A percentile compares a stretch with the other conserved stretches of the same genome.
Conservation (phyloP, 2,797 vertebrate species). For the Phyllotis vaccarum region DNA sequence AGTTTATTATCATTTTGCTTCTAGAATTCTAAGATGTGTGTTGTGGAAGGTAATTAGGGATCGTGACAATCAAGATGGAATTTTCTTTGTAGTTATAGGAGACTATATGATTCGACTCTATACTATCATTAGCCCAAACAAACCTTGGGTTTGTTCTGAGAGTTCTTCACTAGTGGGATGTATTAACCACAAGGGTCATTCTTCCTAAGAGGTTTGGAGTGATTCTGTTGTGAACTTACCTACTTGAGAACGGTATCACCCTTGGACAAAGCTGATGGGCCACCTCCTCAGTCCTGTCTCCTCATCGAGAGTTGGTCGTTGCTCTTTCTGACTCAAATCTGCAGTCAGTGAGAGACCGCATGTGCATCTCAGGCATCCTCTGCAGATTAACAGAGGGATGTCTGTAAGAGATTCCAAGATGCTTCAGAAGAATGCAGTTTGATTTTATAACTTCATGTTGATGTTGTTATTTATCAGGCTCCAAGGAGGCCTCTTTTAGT, state of each 20-base stretch:
- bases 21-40: constrained; percentile 9
- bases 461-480: constrained; percentile 79
- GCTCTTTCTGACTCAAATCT: not conserved
- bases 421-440: constrained; percentile 52
- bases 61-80: not conserved
- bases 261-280: not conserved
- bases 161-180: not conserved
- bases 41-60: not conserved
- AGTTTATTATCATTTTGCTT: not conserved
- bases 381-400: constrained; percentile 34
- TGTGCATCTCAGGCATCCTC: not conserved
- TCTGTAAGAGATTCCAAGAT: constrained; percentile 59
- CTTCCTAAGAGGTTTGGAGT: not conserved
- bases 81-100: not conserved
- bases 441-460: constrained; percentile 60
- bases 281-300: not conserved
- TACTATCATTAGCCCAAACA: not conserved
- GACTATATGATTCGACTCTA: not conserved
- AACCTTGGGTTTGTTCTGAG: not conserved
- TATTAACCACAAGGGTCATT: constrained; percentile 8
- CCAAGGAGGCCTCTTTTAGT: constrained; percentile 70
- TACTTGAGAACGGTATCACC: not conserved
- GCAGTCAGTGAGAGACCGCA: not conserved
- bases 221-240: not conserved
- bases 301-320: not conserved